Base-by-base conservation (phyloP, 2,797 vertebrate species). In the Petrocephalus schoutedeni region DNA sequence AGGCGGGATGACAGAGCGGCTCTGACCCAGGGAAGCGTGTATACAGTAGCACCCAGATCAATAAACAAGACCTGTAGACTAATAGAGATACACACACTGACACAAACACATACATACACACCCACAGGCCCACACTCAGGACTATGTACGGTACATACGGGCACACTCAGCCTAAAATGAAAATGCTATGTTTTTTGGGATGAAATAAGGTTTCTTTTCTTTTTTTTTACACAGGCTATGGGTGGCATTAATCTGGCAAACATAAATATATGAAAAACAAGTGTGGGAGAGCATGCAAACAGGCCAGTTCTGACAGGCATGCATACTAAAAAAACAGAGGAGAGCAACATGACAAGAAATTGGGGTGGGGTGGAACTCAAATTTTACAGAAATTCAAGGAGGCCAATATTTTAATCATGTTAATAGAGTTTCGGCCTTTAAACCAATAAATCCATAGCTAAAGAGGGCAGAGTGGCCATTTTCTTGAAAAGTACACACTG, bases 261-360 rank as follows among this genome's bases (percentile, higher is more conserved):
- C 56, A 87, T 16, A 84, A n/a, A 80, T 56, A 51, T 61, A 67
- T 74, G 74, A 83, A 49, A 77, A 56, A 87, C 74, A 88, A 54
- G 41, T 16, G 10, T 45, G 83, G 1, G 28, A 56, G 71, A 85
- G 41, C 87, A 87, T 89, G 88, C 88, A 89, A 64, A 84, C 86
- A 90, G 89, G 92, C 89, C 90, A 82, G 90, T 91, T 7, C 90
- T 91, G 91, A 94, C 90, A 93, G 91, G 89, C 90, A 93, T 90
- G 90, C 87, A 89, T 86, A 45, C 16, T 92, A 86, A 56, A 93
- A 91, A 7, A 87, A 89, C 89, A 91, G 90, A 90, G 87, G 91
- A 90, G 89, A 88, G 90, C 90, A 93, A 91, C 87, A 89, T 89
- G 89, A 49, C 12, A 49, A 57, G 36, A 64, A 67, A 45, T 8